Base-by-base conservation (phyloP, 2,888 invertebrate genomes). In the Brenthis ino region DNA sequence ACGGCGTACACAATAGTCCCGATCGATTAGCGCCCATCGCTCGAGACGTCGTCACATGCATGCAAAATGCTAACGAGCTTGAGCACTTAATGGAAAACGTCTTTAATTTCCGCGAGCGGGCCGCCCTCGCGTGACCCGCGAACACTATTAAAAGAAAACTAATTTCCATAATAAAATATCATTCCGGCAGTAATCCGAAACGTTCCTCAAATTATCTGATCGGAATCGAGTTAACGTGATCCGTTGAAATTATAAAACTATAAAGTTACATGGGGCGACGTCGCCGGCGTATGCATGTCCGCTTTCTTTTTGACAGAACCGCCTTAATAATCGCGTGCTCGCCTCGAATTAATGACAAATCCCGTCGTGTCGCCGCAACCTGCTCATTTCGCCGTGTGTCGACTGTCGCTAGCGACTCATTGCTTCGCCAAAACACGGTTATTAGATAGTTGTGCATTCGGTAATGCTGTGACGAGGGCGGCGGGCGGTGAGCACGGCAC, bases 121-220 rank as follows among this genome's bases (percentile, higher is more conserved):
- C 86, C 87, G 76, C 74, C 77, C 75, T 92, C 86, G 91, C 91
- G 92, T 91, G 91, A 85, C 83, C 83, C 79, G 78, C 78, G 77
- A 78, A 81, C 79, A 81, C 87, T 88, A 86, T 90, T 91, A 90
- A 90, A 92, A 90, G 84, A 88, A 89, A 89, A 87, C 89, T 86
- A 88, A 91, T 92, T 89, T 89, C 85, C 89, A 90, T 90, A 90
- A 87, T 87, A 86, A 89, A 90, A 88, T 84, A 87, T 85, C 84
- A 84, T 85, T 83, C 82, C 80, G 78, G 74, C 81, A 71, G 80
- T 76, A 81, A 82, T 82, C 80, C 80, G 80, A 79, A 79, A 77
- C 77, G 81, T 83, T 83, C 79, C 77, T 79, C 79, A 82, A 80
- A 84, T 84, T 86, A 88, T 89, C 87, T 84, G 88, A 91, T 91